Base-by-base conservation (phyloP, 2,113 vertebrate species). In the Hemiprocne comata region DNA sequence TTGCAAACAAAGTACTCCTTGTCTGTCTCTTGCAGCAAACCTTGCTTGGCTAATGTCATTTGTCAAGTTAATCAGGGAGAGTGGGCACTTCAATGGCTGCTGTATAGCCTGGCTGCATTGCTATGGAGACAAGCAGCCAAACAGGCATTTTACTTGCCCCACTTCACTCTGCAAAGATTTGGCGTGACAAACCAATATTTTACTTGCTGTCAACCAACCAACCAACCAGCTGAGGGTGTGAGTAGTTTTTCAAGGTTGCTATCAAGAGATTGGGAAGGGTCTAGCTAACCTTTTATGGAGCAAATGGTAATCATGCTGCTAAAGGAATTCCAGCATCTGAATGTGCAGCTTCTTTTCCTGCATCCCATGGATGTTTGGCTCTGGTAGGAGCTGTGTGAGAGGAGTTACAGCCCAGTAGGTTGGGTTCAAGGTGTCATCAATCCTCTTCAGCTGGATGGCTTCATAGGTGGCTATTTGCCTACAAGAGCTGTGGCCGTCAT, bases 11-110 rank as follows among this genome's bases (percentile, higher is more conserved):
- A 96, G 92, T 89, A 8, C 66, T 93, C 44, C 80, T 96, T 93
- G 86, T 95, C 89, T 94, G 58, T 94, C n/a, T 44, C 44, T 81
- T 75, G 66, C 66, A 87, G 73, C 2, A 0, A 85, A 72, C 62
- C 66, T 80, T 62, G 67, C 88, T 95, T 72, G 61, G 58, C 80
- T 96, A 90, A 96, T 94, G 76, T 92, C 90, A 46, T 96, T 95
- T 92, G 90, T 95, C 88, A 95, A 79, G 94, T 96, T 90, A 96
- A 96, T 92, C 95, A 93, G 80, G 66, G 80, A 95, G 90, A 95
- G 88, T 91, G 92, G 86, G 84, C 77, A 87, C 77, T 93, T 90
- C 3, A 7, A 72, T 82, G 93, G 76, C 88, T 90, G 76, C 86
- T 87, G 31, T 54, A 33, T 50, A 90, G 92, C 83, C 76, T 75